Evolutionary conservation across 2,797 vertebrate genomes (phyloP).

Genomic region (Thamnophis elegans): DNA sequence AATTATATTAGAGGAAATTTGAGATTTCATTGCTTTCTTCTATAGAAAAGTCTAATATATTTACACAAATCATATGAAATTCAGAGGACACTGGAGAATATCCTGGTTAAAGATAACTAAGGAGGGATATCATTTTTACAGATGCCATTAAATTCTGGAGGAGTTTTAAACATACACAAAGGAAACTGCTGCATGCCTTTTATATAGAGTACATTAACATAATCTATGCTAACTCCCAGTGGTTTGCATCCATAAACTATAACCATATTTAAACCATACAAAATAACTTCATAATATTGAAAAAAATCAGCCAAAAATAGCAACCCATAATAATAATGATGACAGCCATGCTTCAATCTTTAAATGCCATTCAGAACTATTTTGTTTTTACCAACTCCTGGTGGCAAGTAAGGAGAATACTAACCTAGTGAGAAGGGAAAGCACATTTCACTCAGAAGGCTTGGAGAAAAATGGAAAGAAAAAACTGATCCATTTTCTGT

Average conservation of each 20-base stretch:
- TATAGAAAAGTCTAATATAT: not conserved
- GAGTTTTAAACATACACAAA: not conserved
- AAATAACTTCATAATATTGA: not conserved
- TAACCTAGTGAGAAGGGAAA: not conserved
- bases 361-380: not conserved
- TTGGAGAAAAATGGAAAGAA: not conserved
- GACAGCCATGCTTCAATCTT: not conserved
- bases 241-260: not conserved
- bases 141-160: not conserved
- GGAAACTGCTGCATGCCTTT: not conserved
- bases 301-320: not conserved
- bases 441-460: not conserved
- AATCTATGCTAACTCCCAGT: not conserved
- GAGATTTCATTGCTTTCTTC: not conserved
- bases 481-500: not conserved
- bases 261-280: not conserved
- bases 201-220: not conserved
- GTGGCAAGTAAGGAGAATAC: not conserved
- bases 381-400: not conserved
- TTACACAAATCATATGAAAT: not conserved
- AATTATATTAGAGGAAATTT: not conserved
- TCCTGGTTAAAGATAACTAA: not conserved
- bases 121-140: not conserved
- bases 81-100: not conserved
- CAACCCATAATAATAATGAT: not conserved